A percentile compares a stretch with the other conserved stretches of the same genome.
phyloP scores from a whole-genome alignment of 2,797 vertebrate genomes.

The Heliangelus exortis region DNA sequence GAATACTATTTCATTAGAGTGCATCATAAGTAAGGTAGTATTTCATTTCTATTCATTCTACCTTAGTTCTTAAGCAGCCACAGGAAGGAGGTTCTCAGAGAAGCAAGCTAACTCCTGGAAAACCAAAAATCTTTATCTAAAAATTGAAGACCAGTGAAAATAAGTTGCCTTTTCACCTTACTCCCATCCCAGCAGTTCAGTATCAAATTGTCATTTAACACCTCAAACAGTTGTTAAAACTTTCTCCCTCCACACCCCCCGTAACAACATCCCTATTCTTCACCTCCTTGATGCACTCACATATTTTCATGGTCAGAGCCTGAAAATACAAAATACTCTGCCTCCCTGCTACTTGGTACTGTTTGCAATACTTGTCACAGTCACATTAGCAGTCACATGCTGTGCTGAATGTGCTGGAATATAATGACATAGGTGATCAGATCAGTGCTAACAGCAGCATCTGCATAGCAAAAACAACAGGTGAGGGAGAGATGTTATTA shows the following conservation, averaged over 20 bases:
- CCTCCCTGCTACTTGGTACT: conserved; percentile 25
- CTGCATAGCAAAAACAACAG: conserved; percentile 20
- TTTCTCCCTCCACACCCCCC: not conserved
- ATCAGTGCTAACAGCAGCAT: conserved; percentile 40
- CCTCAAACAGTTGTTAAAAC: not conserved
- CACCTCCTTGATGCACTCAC: not conserved
- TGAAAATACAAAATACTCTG: conserved; percentile 27
- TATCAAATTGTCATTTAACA: not conserved
- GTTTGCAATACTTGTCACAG: conserved; percentile 17
- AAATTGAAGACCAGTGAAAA: not conserved
- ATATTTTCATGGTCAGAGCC: conserved; percentile 8
- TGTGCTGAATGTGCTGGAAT: conserved; percentile 31
- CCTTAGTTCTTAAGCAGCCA: not conserved
- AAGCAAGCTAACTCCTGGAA: not conserved
- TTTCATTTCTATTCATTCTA: conserved; percentile 17
- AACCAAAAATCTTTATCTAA: not conserved
- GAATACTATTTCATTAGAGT: conserved; percentile 29
- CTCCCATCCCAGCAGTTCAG: not conserved
- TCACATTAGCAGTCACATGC: conserved; percentile 3
- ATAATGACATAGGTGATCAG: not conserved
- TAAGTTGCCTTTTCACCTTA: not conserved
- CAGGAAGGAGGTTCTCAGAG: not conserved
- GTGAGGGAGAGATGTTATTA: not conserved
- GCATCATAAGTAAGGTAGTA: conserved; percentile 2
- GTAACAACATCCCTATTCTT: not conserved